Base-by-base conservation (phyloP, 1,140 invertebrate species). In the Philopotamus ludificatus region DNA sequence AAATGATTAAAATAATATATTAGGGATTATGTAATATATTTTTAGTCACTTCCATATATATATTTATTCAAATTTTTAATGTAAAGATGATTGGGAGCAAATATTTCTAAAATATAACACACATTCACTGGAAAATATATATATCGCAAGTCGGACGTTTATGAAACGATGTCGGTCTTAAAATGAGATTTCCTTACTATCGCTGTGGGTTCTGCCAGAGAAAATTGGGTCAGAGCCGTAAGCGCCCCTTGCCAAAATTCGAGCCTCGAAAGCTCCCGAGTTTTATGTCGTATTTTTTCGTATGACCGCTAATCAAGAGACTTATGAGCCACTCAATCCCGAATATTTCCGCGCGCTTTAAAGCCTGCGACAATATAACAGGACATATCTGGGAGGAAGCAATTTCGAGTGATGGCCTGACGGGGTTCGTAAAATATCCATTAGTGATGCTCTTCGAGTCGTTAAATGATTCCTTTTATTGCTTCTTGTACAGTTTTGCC, bases 241-340 rank as follows among this genome's bases (percentile, higher is more conserved):
- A 34, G 50, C 10, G 8, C 23, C 28, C 12, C 26, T 34, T 51
- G 59, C 59, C 59, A 49, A 62, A 62, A 62, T 10, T 9, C 25
- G 26, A 15, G 60, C 34, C 41, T 53, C 55, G 18, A 42, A 49
- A 54, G 34, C 49, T 44, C 58, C 16, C 21, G 22, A 12, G 28
- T 34, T 34, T 28, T 41, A 44, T 59, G 42, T 59, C 55, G 21
- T 41, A 59, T 59, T 65, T 65, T 58, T 65, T 45, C 22, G 28
- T 42, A 39, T 45, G 41, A 57, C 63, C 39, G 47, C 63, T 65
- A 65, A 65, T 65, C 63, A 65, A 57, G 34, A 45, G 58, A 65
- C 63, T 65, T 57, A 65, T 42, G 63, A 49, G 23, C 41, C 39
- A 65, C 53, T 65, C 42, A 55, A 26, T 65, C 53, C 58, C 10